phyloP scores from a whole-genome alignment of 2,888 invertebrate species.

The Willowsia nigromaculata region DNA sequence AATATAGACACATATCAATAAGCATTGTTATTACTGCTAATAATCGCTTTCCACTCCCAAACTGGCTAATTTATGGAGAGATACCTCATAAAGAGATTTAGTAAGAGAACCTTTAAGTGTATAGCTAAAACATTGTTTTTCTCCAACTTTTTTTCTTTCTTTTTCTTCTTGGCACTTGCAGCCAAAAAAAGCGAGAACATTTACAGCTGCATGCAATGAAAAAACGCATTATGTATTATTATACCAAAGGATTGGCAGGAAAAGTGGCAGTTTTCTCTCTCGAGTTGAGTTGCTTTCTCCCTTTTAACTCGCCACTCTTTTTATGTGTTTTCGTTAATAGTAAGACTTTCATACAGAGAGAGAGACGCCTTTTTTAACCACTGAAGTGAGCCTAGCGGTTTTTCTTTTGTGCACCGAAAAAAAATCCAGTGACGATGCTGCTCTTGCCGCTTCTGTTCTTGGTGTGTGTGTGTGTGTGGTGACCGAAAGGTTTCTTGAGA shows the following conservation, averaged over 20 bases:
- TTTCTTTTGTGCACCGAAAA: not conserved
- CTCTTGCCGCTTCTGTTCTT: not conserved
- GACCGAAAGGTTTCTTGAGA: conserved; percentile 76
- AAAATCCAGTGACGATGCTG: not conserved
- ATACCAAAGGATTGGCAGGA: conserved; percentile 32
- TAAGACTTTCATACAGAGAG: not conserved
- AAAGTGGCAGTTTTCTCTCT: conserved; percentile 35
- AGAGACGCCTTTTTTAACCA: not conserved
- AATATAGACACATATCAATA: no score
- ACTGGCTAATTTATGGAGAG: not conserved
- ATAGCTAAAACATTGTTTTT: not conserved
- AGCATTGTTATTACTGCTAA: not conserved
- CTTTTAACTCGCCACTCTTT: not conserved
- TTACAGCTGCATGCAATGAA: conserved; percentile 44
- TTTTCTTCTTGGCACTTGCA: conserved; percentile 31
- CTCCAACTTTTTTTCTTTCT: not conserved
- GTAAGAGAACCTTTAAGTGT: not conserved
- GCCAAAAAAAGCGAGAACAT: conserved; percentile 6
- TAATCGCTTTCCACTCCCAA: not conserved
- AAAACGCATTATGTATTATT: conserved; percentile 53
- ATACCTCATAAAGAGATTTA: not conserved
- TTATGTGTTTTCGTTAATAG: not conserved
- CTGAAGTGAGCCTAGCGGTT: not conserved
- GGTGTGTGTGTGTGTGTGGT: conserved; percentile 35
- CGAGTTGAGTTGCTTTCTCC: conserved; percentile 18